Percentiles rank a stretch among this genome's conserved stretches.
These are phyloP conservation scores for Sminthurides bifidus DNA, from an alignment of 1,140 invertebrate genomes.

Conservation along the genomic window DNA sequence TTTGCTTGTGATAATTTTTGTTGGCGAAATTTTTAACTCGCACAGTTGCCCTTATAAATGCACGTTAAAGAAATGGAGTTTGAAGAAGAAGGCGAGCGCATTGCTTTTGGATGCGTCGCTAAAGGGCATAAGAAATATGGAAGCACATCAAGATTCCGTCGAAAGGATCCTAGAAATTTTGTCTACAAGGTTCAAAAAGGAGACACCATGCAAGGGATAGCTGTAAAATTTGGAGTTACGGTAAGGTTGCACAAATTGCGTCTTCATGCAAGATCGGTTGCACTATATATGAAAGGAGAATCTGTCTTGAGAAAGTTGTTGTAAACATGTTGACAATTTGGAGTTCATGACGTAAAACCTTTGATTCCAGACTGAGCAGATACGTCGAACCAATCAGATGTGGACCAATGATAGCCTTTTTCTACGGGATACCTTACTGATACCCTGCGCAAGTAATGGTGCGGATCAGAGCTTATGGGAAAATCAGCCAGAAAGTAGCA, in stretches of 20 bases:
- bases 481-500: too few species aligned
- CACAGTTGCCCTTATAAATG: conserved; percentile 24
- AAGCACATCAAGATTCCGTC: conserved; percentile 56
- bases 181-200: conserved; percentile 67
- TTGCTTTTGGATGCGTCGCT: conserved; percentile 68
- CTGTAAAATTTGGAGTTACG: conserved; percentile 80
- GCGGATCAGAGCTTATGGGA: too few species aligned
- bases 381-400: conserved; percentile 69
- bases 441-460: conserved; percentile 42
- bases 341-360: not conserved
- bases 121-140: conserved; percentile 78
- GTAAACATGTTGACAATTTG: conserved; percentile 6
- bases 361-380: conserved; percentile 69
- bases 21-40: conserved; percentile 26
- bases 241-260: conserved; percentile 44
- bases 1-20: conserved; percentile 16
- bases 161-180: conserved; percentile 52
- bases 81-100: conserved; percentile 60
- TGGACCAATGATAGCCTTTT: conserved; percentile 82
- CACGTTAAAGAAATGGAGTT: conserved; percentile 29
- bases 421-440: conserved; percentile 63
- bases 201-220: conserved; percentile 85
- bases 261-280: conserved; percentile 26
- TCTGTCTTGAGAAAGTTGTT: conserved; percentile 13
- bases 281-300: not conserved